phyloP scores from a whole-genome alignment of 1,140 invertebrate genomes.

The Drosophila busckii region DNA sequence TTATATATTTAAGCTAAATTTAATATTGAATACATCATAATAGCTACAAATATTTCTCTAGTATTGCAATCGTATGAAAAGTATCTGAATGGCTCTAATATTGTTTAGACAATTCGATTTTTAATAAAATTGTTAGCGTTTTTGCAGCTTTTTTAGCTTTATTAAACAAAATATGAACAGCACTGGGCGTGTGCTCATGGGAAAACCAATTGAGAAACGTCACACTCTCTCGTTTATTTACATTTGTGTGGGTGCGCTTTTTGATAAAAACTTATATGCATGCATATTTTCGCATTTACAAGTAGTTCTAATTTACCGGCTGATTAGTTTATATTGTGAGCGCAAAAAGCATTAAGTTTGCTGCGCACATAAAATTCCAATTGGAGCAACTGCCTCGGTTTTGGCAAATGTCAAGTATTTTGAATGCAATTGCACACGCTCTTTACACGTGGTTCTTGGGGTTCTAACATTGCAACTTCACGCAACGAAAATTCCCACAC shows the following conservation, averaged over 20 bases:
- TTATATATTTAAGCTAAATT: no score
- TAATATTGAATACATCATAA: no score
- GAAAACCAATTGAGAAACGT: no score
- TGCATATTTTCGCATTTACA: conserved; percentile 1
- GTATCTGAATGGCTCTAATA: no score
- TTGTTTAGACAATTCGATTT: no score
- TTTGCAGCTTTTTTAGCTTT: no score
- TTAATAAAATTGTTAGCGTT: no score
- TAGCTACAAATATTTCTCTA: no score
- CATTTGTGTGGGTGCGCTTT: conserved; percentile 11
- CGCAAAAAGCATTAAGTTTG: conserved; percentile 15
- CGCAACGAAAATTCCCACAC: conserved; percentile 55
- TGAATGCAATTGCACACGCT: conserved; percentile 26
- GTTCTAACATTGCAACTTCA: conserved; percentile 49
- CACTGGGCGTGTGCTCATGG: no score
- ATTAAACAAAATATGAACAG: no score
- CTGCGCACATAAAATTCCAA: background rate
- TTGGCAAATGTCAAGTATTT: conserved; percentile 10
- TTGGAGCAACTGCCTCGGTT: background rate
- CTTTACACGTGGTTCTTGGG: conserved; percentile 49
- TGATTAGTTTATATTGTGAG: conserved; percentile 25
- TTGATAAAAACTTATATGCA: conserved; percentile 16
- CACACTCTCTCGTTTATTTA: background rate
- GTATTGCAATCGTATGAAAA: no score
- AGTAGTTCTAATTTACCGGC: conserved; percentile 23